Conservation (phyloP, 2,113 vertebrate species). For the Galemys pyrenaicus region DNA sequence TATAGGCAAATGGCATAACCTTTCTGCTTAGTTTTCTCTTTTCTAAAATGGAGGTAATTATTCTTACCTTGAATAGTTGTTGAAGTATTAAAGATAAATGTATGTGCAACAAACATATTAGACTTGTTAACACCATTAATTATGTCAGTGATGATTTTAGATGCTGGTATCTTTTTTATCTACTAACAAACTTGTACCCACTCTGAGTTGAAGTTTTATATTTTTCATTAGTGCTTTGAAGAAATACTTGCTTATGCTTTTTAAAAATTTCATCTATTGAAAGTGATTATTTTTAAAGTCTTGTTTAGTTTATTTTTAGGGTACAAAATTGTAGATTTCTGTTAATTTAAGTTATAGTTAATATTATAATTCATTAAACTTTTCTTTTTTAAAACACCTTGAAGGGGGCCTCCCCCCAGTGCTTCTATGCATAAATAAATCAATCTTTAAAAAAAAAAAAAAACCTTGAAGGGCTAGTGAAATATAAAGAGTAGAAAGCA, state of each 20-base stretch:
- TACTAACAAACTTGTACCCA: neutral
- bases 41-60: neutral
- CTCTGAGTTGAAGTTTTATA: neutral
- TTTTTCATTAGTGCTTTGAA: conserved; percentile 18
- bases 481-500: neutral
- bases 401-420: no score
- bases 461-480: no score
- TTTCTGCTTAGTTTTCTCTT: neutral
- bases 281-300: neutral
- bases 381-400: neutral
- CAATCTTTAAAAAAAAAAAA: no score
- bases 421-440: no score
- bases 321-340: neutral
- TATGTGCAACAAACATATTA: neutral
- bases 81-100: neutral
- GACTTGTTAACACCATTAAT: neutral
- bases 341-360: neutral
- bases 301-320: conserved; percentile 22
- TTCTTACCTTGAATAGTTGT: neutral
- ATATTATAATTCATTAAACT: neutral
- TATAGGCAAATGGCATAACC: neutral
- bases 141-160: neutral
- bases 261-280: neutral
- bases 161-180: neutral
- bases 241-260: conserved; percentile 7